These are phyloP conservation scores for Cyphomyrus discorhynchus DNA, from an alignment of 2,113 vertebrate genomes.

Conservation along the genomic window DNA sequence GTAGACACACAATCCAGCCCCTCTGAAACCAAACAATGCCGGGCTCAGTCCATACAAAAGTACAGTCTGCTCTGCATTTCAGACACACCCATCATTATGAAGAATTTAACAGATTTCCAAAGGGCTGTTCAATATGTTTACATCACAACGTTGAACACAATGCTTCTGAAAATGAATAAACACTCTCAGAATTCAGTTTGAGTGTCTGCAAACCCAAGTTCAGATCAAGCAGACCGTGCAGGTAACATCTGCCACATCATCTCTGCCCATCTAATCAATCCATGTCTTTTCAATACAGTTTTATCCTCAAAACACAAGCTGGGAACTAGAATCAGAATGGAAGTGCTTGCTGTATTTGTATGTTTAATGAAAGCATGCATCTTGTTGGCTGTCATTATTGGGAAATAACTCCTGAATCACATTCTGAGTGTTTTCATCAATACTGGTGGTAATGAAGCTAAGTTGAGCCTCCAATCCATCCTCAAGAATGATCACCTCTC, in stretches of 20 bases:
- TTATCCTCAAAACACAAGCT: not conserved
- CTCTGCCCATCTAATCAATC: not conserved
- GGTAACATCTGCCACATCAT: not conserved
- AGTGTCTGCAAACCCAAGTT: not conserved
- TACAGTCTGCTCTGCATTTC: not conserved
- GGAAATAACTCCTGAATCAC: not conserved
- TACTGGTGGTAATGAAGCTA: not conserved
- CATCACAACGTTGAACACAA: not conserved
- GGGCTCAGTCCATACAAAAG: not conserved
- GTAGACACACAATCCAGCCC: not conserved
- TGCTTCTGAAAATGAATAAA: not conserved
- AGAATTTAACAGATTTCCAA: not conserved
- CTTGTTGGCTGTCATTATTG: not conserved
- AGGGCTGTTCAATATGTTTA: not conserved
- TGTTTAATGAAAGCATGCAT: not conserved
- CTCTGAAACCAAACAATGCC: not conserved
- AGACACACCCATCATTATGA: not conserved
- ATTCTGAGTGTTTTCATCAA: not conserved
- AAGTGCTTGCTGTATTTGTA: not conserved
- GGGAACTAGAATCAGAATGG: not conserved
- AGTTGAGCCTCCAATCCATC: not conserved
- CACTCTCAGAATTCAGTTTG: not conserved
- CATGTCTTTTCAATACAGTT: not conserved
- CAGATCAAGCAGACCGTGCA: not conserved
- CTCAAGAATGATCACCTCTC: not conserved